Evolutionary conservation across 2,888 invertebrate genomes (phyloP).

Genomic region (Antheraea assamensis): DNA sequence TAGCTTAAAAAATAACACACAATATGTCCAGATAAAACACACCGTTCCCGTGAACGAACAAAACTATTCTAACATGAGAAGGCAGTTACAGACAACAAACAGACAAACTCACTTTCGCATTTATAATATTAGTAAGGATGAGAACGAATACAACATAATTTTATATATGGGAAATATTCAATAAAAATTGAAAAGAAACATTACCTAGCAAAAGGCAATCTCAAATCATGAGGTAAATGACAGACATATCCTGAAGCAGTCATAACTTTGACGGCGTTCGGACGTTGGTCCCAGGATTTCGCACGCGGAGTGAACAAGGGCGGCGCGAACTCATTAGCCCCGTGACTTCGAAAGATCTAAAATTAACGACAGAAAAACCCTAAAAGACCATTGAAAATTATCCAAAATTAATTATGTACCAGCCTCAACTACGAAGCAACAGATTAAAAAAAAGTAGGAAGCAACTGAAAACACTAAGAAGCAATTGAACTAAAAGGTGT

Average conservation of each 20-base stretch:
- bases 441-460: not conserved
- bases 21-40: too few relatives aligned
- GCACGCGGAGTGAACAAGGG: slow-evolving; percentile 91
- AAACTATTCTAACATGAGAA: too few relatives aligned
- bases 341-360: slow-evolving; percentile 88
- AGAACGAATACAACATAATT: not conserved
- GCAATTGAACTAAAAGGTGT: too few relatives aligned
- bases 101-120: too few relatives aligned
- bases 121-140: too few relatives aligned
- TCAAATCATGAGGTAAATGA: slow-evolving; percentile 92
- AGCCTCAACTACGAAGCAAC: not conserved
- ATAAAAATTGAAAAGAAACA: not conserved
- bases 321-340: slow-evolving; percentile 89
- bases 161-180: not conserved
- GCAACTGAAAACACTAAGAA: not conserved
- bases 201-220: slow-evolving; percentile 79
- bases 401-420: not conserved
- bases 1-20: too few relatives aligned
- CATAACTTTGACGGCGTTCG: slow-evolving; percentile 90
- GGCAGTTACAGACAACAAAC: too few relatives aligned
- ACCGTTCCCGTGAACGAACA: too few relatives aligned
- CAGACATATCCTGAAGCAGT: slow-evolving; percentile 93
- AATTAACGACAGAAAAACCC: slow-evolving; percentile 9
- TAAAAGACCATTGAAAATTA: not conserved
- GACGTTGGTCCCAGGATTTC: slow-evolving; percentile 80